Conservation (phyloP, 2,888 invertebrate species). For the Cryptus viduatorius region DNA sequence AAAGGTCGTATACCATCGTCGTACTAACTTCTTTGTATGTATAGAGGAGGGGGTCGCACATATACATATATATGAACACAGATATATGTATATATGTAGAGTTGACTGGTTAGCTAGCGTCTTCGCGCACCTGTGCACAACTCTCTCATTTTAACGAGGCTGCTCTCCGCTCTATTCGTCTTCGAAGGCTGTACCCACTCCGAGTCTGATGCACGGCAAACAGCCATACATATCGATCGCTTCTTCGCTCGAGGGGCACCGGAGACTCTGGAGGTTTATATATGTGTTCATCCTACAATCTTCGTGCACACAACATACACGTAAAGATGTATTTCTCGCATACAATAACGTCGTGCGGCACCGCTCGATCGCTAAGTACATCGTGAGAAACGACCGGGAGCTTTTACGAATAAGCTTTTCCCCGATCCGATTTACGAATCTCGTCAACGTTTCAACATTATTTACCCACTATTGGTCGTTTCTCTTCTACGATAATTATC, state of each 20-base stretch:
- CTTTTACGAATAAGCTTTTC: constrained; percentile 2
- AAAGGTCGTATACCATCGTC: constrained; percentile 20
- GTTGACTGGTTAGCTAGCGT: constrained; percentile 5
- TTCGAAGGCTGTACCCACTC: constrained; percentile 13
- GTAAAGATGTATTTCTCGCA: neutral
- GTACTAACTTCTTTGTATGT: neutral
- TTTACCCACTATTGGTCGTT: neutral
- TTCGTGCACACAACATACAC: constrained; percentile 12
- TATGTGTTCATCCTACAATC: neutral
- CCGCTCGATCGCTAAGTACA: constrained; percentile 3
- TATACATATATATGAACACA: neutral
- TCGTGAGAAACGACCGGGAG: neutral
- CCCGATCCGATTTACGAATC: constrained; percentile 29
- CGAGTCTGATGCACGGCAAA: constrained; percentile 43
- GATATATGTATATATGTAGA: neutral
- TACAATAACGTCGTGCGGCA: neutral
- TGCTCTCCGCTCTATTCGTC: constrained; percentile 29
- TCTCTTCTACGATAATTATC: neutral
- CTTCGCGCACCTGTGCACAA: constrained; percentile 50
- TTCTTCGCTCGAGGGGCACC: constrained; percentile 35
- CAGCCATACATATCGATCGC: constrained; percentile 56
- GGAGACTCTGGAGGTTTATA: constrained; percentile 1
- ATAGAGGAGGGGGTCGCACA: neutral
- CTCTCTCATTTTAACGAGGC: constrained; percentile 28
- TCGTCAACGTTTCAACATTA: constrained; percentile 10